Evolutionary conservation across 53 echinoderm and acorn worm genomes (phyloP), one percentile per base, ranked within the genome.

Genomic region (Stichopus horrens): DNA sequence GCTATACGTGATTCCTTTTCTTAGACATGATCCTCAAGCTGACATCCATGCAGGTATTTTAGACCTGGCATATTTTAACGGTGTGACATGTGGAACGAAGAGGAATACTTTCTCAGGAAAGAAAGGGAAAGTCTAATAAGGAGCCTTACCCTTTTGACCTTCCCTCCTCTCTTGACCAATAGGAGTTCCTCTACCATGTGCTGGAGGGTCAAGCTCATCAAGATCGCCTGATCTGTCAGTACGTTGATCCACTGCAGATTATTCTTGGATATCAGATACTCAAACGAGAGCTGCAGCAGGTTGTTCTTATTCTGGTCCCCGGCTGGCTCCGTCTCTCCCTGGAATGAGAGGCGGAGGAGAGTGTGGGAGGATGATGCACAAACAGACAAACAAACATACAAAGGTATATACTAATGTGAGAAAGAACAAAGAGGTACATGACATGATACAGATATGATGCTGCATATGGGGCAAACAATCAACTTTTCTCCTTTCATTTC

Each of bases 111-210:
- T n/a, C n/a, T n/a, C n/a, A 37, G 2, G 2, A 37, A 37, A 63
- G 0, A 4, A 71, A 71, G 71, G 7, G 7, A 7, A 71, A 18
- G 71, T 20, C 19, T 71, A 71, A 18, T n/a, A 16, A 63, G 37
- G 7, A 63, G 63, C 71, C 93, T 86, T 86, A 99, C 99, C 99
- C 92, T 93, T 77, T 93, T 99, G 23, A 99, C 92, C 18, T 90
- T 93, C 18, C 93, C 93, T 11, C 98, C 99, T 94, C 94, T 89
- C 80, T 99, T 99, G 85, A 91, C 90, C 90, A 99, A 87, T 51
- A 99, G 86, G 51, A 99, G 88, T 90, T 99, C 99, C 80, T 99
- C 94, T 22, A 99, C 98, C 95, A 98, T 98, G 37, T 88, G 91
- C 83, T 99, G 99, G 18, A 99, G 82, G 74, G 94, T 93, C 7